Conservation (phyloP, 2,797 vertebrate species). For the Lophotriccus pileatus region DNA sequence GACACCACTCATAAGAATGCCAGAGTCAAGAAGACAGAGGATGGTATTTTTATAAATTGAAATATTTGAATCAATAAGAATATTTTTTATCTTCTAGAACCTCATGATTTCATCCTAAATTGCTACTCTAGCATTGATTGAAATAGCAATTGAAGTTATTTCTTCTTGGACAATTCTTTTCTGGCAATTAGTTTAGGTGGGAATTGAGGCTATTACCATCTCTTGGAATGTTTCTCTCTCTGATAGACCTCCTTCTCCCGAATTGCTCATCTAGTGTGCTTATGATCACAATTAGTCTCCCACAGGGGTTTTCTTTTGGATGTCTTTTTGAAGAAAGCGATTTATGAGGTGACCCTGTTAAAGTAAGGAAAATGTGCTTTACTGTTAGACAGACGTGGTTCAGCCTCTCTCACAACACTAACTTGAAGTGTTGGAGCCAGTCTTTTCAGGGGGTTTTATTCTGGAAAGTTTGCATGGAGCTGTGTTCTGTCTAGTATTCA, state of each 20-base stretch:
- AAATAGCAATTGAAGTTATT: background rate
- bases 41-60: background rate
- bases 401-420: background rate
- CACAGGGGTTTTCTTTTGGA: background rate
- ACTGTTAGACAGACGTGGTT: background rate
- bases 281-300: background rate
- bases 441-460: background rate
- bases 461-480: background rate
- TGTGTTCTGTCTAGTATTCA: background rate
- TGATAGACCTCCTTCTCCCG: background rate
- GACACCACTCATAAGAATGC: background rate
- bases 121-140: background rate
- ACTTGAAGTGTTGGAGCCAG: rapidly evolving
- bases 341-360: background rate
- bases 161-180: background rate
- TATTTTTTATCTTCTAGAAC: background rate
- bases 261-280: background rate
- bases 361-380: background rate
- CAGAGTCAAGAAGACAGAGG: background rate
- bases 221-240: background rate
- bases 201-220: background rate
- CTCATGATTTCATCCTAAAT: background rate
- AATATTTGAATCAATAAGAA: background rate
- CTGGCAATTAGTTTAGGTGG: background rate
- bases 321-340: background rate